Base-by-base conservation (phyloP, 2,797 vertebrate genomes). In the Pampus argenteus region DNA sequence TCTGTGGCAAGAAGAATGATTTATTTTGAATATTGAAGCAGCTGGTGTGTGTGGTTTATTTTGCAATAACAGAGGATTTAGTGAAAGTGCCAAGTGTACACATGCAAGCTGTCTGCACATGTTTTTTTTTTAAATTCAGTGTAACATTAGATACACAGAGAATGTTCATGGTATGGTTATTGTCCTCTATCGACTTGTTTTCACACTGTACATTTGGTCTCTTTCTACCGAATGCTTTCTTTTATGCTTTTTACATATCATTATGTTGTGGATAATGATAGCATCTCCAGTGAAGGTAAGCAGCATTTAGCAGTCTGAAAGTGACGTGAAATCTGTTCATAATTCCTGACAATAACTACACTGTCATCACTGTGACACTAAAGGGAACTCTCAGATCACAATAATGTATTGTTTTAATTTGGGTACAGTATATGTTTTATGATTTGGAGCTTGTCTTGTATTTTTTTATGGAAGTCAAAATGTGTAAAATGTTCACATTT, bases 291-390 rank as follows among this genome's bases (percentile, higher is more conserved):
- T 62, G 22, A 74, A 52, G 18, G 54, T 82, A 40, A 73, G 49
- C 66, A 64, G 44, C 34, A 57, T 72, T 57, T 71, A 68, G 74
- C 66, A 60, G 48, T 52, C 28, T 57, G 62, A 76, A 57, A n/a
- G 26, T 61, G 26, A 74, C 34, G 38, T 80, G 34, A 62, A 57
- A 69, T 75, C 50, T 64, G 49, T 61, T 70, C 34, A n/a, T 71
- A 66, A 66, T 70, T 60, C 45, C 76, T 73, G 76, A 77, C 85
- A 74, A 79, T 48, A 75, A 83, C 74, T 79, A 73, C 73, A 81
- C 83, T 86, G 81, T 67, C 87, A 88, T 89, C 91, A 93, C 90
- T 93, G 93, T 94, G 90, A 93, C 78, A 86, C 75, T 84, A 79
- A 89, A 85, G 76, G 82, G 66, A 84, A 85, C 66, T 73, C 73